These are phyloP conservation scores for Megalops cyprinoides DNA, from an alignment of 2,797 vertebrate genomes.

Conservation along the genomic window DNA sequence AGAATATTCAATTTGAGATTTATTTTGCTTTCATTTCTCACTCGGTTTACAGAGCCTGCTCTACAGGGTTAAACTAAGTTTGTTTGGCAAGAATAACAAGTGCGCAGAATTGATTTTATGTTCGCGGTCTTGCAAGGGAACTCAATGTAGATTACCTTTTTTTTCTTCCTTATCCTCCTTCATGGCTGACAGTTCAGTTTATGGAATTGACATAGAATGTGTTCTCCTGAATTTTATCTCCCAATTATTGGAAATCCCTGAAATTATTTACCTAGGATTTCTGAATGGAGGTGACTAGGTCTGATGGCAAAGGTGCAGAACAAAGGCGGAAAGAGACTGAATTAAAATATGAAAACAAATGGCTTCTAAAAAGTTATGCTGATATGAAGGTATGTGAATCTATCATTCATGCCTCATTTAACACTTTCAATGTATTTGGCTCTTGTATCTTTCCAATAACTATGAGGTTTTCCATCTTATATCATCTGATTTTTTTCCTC, in stretches of 20 bases:
- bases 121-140: slow-evolving; percentile 44
- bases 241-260: slow-evolving; percentile 30
- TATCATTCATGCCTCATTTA: neutral
- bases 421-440: neutral
- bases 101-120: slow-evolving; percentile 49
- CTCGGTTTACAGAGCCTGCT: slow-evolving; percentile 24
- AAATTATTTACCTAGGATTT: slow-evolving; percentile 14
- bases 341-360: neutral
- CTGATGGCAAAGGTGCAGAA: neutral
- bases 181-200: slow-evolving; percentile 39
- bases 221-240: slow-evolving; percentile 36
- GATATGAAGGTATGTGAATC: neutral
- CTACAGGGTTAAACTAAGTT: slow-evolving; percentile 34
- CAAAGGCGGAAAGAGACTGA: neutral
- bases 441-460: neutral
- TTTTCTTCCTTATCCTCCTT: slow-evolving; percentile 13
- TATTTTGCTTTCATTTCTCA: slow-evolving; percentile 27
- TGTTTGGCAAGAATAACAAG: slow-evolving; percentile 41
- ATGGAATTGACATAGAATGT: slow-evolving; percentile 39
- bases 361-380: neutral
- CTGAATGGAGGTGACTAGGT: neutral
- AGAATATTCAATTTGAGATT: slow-evolving; percentile 25
- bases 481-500: no score
- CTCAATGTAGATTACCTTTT: slow-evolving; percentile 34
- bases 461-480: neutral